These are phyloP conservation scores for Halotydeus destructor DNA, from an alignment of 1,140 invertebrate species.

Conservation along the genomic window DNA sequence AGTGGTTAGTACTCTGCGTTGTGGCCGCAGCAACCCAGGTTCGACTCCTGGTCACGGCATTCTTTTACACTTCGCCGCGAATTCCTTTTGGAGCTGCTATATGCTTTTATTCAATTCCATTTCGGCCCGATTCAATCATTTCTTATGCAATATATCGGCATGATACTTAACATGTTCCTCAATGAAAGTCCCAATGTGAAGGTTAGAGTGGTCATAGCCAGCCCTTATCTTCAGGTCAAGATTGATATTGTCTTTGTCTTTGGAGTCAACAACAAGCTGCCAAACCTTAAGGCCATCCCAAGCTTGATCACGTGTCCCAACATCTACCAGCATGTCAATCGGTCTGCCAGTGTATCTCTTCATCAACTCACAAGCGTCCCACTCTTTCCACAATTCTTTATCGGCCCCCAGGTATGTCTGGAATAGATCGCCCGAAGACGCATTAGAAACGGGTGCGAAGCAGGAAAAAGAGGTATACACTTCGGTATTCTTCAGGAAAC, in stretches of 20 bases:
- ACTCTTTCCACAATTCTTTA: slow-evolving; percentile 48
- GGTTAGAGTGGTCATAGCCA: slow-evolving; percentile 91
- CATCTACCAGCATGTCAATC: slow-evolving; percentile 65
- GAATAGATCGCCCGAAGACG: slow-evolving; percentile 46
- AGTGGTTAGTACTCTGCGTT: slow-evolving; percentile 80
- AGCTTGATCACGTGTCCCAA: no score
- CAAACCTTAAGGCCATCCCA: not conserved
- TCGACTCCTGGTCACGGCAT: slow-evolving; percentile 83
- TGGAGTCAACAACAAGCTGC: slow-evolving; percentile 52
- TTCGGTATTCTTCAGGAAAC: slow-evolving; percentile 72
- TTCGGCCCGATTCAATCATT: no score
- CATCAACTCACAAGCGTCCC: slow-evolving; percentile 67
- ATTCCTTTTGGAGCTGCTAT: no score
- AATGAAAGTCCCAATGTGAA: slow-evolving; percentile 78
- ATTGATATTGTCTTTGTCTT: slow-evolving; percentile 42
- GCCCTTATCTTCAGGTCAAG: slow-evolving; percentile 54
- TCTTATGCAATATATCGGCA: slow-evolving; percentile 6
- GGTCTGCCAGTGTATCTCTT: slow-evolving; percentile 63
- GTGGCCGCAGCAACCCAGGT: slow-evolving; percentile 79
- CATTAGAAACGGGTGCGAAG: slow-evolving; percentile 91
- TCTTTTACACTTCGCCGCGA: no score
- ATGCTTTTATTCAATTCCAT: no score
- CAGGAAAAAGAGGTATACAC: slow-evolving; percentile 74
- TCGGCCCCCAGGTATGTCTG: slow-evolving; percentile 60
- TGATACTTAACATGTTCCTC: slow-evolving; percentile 82